Evolutionary conservation across 2,888 invertebrate genomes (phyloP).

Genomic region (Hypsopygia costalis): DNA sequence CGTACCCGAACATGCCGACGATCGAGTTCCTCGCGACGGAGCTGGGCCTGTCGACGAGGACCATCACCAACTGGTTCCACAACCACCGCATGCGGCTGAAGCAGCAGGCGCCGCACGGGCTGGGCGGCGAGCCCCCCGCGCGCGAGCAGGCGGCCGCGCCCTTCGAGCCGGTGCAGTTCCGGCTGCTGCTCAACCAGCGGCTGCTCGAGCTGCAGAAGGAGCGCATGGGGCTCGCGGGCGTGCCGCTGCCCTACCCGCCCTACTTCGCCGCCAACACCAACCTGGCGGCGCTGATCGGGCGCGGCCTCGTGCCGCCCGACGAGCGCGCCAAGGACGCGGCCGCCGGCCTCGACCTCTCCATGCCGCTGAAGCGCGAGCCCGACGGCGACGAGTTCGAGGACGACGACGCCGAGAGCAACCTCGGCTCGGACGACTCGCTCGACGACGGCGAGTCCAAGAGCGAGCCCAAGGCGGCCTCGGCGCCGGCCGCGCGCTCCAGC

Average conservation of each 20-base stretch:
- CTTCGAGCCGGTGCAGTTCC: slow-evolving; percentile 95
- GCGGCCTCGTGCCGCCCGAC: slow-evolving; percentile 82
- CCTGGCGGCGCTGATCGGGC: slow-evolving; percentile 87
- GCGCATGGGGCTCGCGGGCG: slow-evolving; percentile 87
- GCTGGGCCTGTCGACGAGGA: slow-evolving; percentile 94
- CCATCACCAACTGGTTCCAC: slow-evolving; percentile 99
- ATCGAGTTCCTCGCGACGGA: slow-evolving; percentile 97
- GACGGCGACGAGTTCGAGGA: slow-evolving; percentile 90
- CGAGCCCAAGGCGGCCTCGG: slow-evolving; percentile 77
- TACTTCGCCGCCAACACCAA: slow-evolving; percentile 89
- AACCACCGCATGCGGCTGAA: slow-evolving; percentile 99
- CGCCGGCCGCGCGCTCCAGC: slow-evolving; percentile 76
- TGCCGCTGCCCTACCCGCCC: slow-evolving; percentile 88
- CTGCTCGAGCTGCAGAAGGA: slow-evolving; percentile 93
- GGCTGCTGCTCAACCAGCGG: slow-evolving; percentile 93
- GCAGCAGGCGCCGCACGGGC: slow-evolving; percentile 91
- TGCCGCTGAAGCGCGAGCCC: slow-evolving; percentile 90
- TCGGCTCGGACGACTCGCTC: slow-evolving; percentile 84
- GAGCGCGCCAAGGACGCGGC: slow-evolving; percentile 87
- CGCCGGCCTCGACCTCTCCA: slow-evolving; percentile 92
- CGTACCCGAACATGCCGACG: slow-evolving; percentile 97
- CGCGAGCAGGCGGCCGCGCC: slow-evolving; percentile 87
- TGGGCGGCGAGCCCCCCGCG: slow-evolving; percentile 86
- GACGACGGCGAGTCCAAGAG: slow-evolving; percentile 79
- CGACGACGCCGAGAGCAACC: slow-evolving; percentile 88